Evolutionary conservation across 2,888 invertebrate genomes (phyloP).

Genomic region (Campaea margaritaria): DNA sequence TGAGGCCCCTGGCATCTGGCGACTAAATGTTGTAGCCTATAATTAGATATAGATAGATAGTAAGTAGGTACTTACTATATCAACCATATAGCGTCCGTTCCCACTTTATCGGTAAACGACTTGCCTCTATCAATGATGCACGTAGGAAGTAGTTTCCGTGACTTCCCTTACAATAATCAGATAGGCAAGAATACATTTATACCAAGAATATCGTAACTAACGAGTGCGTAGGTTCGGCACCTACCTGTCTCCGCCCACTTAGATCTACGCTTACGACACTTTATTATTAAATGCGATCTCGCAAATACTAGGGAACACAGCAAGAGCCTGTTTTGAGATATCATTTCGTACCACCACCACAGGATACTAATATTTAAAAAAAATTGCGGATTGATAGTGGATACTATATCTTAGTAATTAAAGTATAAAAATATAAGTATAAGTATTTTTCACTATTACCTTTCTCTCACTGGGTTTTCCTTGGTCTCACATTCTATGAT

Average conservation of each 20-base stretch:
- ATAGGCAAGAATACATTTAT: slow-evolving; percentile 5
- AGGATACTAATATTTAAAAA: no score
- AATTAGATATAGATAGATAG: background rate
- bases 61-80: background rate
- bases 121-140: slow-evolving; percentile 25
- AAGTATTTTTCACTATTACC: no score
- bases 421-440: no score
- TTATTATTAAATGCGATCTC: slow-evolving; percentile 23
- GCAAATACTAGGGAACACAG: background rate
- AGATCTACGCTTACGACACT: slow-evolving; percentile 13
- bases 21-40: background rate
- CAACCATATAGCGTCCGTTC: no score
- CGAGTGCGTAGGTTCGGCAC: slow-evolving; percentile 51
- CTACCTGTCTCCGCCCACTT: slow-evolving; percentile 44
- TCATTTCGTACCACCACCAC: no score
- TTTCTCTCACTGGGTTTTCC: no score
- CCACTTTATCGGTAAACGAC: slow-evolving; percentile 44
- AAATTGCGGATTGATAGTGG: no score
- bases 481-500: no score
- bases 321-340: no score
- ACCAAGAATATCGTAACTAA: slow-evolving; percentile 40
- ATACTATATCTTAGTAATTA: no score
- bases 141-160: slow-evolving; percentile 42
- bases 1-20: background rate
- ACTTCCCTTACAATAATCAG: slow-evolving; percentile 43